Percentiles rank a stretch among this genome's conserved stretches.
Conservation (phyloP, 2,113 vertebrate genomes). For the Crypturellus undulatus region DNA sequence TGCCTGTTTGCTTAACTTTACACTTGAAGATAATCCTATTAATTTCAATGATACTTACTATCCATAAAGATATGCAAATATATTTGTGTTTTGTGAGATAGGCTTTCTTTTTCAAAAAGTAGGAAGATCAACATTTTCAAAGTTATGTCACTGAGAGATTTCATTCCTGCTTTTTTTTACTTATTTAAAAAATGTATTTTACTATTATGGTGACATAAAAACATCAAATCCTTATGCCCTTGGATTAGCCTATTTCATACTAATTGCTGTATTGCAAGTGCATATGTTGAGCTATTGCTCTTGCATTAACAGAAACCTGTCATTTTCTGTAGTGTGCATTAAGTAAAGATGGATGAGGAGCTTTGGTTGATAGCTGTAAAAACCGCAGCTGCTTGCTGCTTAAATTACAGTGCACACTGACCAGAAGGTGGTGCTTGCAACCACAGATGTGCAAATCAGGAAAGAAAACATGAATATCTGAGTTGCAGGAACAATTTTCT, state of each 20-base stretch:
- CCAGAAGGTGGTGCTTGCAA: constrained; percentile 72
- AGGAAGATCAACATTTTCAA: not conserved
- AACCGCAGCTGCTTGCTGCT: not conserved
- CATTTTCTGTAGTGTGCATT: not conserved
- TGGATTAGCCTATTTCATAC: not conserved
- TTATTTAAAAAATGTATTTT: not conserved
- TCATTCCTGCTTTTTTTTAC: not conserved
- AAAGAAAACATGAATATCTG: not conserved
- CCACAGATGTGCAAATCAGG: not conserved
- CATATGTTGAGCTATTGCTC: not conserved
- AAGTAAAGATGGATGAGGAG: not conserved
- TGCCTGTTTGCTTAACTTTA: not conserved
- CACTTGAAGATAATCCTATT: not conserved
- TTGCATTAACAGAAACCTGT: not conserved
- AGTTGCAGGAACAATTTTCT: not conserved
- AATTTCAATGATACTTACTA: not conserved
- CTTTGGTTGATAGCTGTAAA: not conserved
- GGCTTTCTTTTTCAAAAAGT: not conserved
- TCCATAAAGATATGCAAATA: not conserved
- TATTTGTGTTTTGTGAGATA: not conserved
- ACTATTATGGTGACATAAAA: not conserved
- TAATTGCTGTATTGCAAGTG: not conserved
- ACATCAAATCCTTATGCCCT: not conserved
- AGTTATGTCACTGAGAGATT: not conserved
- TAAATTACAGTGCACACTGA: not conserved